These are phyloP conservation scores for Crotalus viridis DNA, from an alignment of 2,113 vertebrate species.

Conservation along the genomic window DNA sequence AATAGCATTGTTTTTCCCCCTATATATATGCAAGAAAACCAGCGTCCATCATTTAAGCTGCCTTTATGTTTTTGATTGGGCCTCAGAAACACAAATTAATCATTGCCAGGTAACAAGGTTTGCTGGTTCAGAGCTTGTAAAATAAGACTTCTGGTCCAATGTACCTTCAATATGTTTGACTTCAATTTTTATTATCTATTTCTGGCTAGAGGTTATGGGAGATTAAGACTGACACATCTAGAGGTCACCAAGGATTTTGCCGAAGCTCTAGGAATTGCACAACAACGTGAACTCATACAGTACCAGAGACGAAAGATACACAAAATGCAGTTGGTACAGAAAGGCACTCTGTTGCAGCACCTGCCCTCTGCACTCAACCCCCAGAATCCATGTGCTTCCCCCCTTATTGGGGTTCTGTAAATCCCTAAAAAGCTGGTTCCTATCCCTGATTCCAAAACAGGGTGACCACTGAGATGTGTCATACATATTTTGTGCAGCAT, in stretches of 20 bases:
- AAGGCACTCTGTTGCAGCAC: background rate
- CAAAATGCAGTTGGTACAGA: background rate
- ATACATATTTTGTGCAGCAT: background rate
- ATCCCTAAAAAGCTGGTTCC: background rate
- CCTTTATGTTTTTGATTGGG: background rate
- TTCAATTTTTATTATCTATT: background rate
- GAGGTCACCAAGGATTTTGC: background rate
- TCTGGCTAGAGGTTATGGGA: background rate
- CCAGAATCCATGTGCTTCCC: background rate
- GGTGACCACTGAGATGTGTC: background rate
- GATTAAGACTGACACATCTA: background rate
- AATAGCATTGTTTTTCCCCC: slow-evolving; percentile 40
- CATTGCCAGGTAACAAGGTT: background rate
- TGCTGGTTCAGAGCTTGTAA: background rate
- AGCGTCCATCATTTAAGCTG: background rate
- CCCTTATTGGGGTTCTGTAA: background rate
- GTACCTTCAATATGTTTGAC: background rate
- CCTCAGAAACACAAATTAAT: background rate
- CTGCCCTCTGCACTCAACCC: background rate
- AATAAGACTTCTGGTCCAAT: background rate
- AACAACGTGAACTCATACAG: background rate
- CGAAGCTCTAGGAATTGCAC: background rate
- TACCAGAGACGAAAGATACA: background rate
- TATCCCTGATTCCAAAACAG: background rate
- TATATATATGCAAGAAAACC: rapidly evolving